Evolutionary conservation across 2,888 invertebrate genomes (phyloP).

Genomic region (Clivina fossor): DNA sequence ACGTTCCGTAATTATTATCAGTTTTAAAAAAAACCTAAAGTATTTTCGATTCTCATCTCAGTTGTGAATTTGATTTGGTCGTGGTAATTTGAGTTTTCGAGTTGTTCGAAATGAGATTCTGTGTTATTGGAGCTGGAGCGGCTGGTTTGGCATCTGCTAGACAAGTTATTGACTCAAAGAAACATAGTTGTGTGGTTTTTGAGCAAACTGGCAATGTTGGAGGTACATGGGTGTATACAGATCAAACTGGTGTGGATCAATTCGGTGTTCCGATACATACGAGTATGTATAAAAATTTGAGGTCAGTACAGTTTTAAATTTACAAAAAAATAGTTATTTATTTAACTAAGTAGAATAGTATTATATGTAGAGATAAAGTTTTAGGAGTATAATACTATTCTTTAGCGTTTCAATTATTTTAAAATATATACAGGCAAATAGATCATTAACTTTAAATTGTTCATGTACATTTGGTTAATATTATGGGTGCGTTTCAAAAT

Average conservation of each 20-base stretch:
- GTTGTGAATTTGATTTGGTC: background rate
- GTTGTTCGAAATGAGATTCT: conserved; percentile 52
- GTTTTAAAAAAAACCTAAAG: background rate
- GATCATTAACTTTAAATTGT: no score
- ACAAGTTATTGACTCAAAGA: conserved; percentile 56
- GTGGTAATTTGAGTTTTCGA: background rate
- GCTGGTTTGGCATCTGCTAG: conserved; percentile 77
- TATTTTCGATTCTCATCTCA: background rate
- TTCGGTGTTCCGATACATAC: conserved; percentile 63
- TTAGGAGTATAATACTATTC: no score
- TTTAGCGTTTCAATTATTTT: no score
- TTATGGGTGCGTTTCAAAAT: no score
- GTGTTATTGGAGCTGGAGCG: conserved; percentile 82
- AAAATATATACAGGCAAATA: no score
- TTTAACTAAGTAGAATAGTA: no score
- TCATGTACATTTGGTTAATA: no score
- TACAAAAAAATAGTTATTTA: no score
- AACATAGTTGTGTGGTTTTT: conserved; percentile 61
- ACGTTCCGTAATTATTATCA: background rate
- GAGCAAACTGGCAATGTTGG: conserved; percentile 74
- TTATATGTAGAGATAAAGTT: no score
- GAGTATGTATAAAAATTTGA: conserved; percentile 70
- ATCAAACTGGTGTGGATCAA: conserved; percentile 58
- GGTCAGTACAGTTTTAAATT: conserved; percentile 52
- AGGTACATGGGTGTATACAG: conserved; percentile 85